These are phyloP conservation scores for Mantis religiosa DNA, from an alignment of 2,888 invertebrate species.

Conservation along the genomic window DNA sequence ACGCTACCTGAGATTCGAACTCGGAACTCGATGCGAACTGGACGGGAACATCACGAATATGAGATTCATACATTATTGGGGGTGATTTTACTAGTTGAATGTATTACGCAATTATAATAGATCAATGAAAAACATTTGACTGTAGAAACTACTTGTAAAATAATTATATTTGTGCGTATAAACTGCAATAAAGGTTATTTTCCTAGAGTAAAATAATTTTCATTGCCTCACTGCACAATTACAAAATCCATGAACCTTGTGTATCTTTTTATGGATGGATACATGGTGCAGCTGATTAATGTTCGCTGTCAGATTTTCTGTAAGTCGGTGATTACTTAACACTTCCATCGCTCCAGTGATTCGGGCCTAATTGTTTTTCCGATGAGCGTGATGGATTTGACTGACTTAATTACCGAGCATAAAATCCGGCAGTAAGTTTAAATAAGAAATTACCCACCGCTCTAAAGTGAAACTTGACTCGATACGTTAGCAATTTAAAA, in stretches of 20 bases:
- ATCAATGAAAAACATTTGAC: too few relatives aligned
- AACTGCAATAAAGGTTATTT: too few relatives aligned
- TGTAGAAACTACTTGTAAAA: too few relatives aligned
- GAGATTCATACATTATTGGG: too few relatives aligned
- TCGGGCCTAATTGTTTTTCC: neutral
- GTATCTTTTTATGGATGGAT: neutral
- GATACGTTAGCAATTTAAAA: neutral
- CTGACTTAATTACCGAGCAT: neutral
- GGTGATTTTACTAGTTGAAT: too few relatives aligned
- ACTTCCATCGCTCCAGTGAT: neutral
- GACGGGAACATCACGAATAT: too few relatives aligned
- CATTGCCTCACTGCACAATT: neutral
- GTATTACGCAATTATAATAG: too few relatives aligned
- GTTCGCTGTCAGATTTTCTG: neutral
- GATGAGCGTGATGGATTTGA: neutral
- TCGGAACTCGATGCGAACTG: too few relatives aligned
- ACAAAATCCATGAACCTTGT: neutral
- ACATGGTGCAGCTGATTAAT: neutral
- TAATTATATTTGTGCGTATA: too few relatives aligned
- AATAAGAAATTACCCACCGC: neutral
- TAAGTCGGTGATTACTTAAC: neutral
- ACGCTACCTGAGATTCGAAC: too few relatives aligned
- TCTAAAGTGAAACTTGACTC: neutral
- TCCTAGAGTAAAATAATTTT: too few relatives aligned
- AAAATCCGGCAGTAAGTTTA: neutral